A percentile compares a stretch with the other conserved stretches of the same genome.
phyloP scores from a whole-genome alignment of 2,888 invertebrate genomes.

The Rugalucina vietnamica region DNA sequence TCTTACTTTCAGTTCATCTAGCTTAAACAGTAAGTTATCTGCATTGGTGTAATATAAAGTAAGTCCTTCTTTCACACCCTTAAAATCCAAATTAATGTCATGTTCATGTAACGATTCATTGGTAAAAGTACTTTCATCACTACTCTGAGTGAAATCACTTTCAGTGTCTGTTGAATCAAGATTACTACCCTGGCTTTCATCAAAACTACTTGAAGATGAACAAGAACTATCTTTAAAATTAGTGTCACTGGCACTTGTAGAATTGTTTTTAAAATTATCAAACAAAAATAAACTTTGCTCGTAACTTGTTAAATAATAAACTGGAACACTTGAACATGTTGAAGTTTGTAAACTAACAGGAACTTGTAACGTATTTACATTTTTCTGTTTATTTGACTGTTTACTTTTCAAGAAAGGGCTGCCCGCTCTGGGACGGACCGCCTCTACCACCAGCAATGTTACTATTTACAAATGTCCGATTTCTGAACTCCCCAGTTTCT shows the following conservation, averaged over 20 bases:
- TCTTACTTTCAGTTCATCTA: constrained; percentile 8
- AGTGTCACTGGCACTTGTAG: neutral
- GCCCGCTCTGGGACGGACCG: neutral
- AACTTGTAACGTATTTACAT: neutral
- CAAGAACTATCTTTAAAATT: too few relatives aligned
- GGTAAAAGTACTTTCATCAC: neutral
- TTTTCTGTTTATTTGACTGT: neutral
- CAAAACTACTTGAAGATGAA: too few relatives aligned
- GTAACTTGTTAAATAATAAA: neutral
- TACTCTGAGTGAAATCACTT: neutral
- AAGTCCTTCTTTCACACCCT: neutral
- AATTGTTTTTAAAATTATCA: neutral
- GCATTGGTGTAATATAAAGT: constrained; percentile 8
- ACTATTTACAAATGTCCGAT: neutral
- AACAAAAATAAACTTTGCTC: neutral
- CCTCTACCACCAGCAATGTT: neutral
- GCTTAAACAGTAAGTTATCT: constrained; percentile 1
- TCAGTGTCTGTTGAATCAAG: neutral
- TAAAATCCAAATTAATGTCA: neutral
- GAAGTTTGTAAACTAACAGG: neutral
- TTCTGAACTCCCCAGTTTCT: neutral
- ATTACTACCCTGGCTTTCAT: neutral
- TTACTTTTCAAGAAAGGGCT: neutral
- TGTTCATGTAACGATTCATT: neutral
- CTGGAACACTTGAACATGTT: neutral